phyloP scores from a whole-genome alignment of 2,113 vertebrate species.

The Nyctibius bracteatus region DNA sequence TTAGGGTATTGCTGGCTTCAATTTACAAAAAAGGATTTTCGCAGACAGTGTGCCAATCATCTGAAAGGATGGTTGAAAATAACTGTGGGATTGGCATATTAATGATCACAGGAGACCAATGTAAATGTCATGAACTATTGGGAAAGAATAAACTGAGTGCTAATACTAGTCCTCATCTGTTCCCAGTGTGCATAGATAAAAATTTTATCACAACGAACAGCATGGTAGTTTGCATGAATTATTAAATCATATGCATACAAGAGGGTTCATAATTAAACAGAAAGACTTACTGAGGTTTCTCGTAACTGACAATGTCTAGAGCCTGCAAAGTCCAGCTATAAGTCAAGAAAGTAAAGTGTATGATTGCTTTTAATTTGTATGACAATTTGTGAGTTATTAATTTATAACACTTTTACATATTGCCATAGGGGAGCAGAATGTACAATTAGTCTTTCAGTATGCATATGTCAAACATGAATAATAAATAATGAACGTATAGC shows the following conservation, averaged over 20 bases:
- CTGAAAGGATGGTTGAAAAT: conserved; percentile 39
- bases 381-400: conserved; percentile 47
- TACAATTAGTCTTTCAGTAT: conserved; percentile 8
- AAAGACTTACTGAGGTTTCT: conserved; percentile 56
- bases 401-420: conserved; percentile 41
- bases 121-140: conserved; percentile 69
- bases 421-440: neutral
- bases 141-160: conserved; percentile 61
- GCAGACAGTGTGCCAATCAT: conserved; percentile 49
- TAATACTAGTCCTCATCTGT: conserved; percentile 34
- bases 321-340: conserved; percentile 37
- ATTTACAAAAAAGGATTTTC: conserved; percentile 51
- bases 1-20: conserved; percentile 21
- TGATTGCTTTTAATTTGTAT: conserved; percentile 51
- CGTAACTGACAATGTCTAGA: conserved; percentile 54
- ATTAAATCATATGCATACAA: conserved; percentile 65
- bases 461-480: conserved; percentile 15
- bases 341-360: conserved; percentile 27
- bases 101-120: conserved; percentile 59
- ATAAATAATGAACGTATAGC: conserved; percentile 22
- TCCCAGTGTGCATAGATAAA: conserved; percentile 62
- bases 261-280: conserved; percentile 58
- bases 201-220: conserved; percentile 72
- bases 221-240: conserved; percentile 67
- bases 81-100: conserved; percentile 55